These are phyloP conservation scores for Oppia nitens DNA, from an alignment of 1,140 invertebrate species.

Conservation along the genomic window DNA sequence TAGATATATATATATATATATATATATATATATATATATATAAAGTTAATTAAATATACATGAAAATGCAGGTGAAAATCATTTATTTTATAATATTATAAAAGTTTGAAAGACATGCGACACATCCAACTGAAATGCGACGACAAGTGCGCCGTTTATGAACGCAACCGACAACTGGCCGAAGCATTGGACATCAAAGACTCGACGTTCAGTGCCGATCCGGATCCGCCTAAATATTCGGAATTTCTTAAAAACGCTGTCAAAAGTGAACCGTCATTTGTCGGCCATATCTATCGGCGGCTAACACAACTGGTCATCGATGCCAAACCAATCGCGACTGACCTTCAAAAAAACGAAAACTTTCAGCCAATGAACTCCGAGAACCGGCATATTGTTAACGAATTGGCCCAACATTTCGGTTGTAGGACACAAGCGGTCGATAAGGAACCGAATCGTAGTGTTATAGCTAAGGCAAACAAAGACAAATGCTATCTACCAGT, in stretches of 20 bases:
- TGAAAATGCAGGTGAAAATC: too few species aligned
- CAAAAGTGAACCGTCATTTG: conserved; percentile 60
- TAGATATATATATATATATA: too few species aligned
- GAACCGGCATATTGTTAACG: conserved; percentile 74
- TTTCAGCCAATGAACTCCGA: conserved; percentile 84
- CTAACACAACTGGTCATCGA: conserved; percentile 67
- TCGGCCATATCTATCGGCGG: conserved; percentile 63
- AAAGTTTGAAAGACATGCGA: conserved; percentile 9
- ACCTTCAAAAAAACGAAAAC: conserved; percentile 63
- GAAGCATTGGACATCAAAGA: conserved; percentile 76
- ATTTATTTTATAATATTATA: too few species aligned
- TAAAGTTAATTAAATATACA: too few species aligned
- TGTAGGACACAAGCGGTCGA: conserved; percentile 83
- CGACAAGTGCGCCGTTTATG: conserved; percentile 67
- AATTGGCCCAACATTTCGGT: conserved; percentile 84
- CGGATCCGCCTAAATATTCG: conserved; percentile 49
- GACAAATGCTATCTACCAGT: conserved; percentile 5
- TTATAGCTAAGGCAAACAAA: conserved; percentile 73
- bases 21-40: too few species aligned
- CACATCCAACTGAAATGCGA: conserved; percentile 60
- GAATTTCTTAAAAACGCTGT: conserved; percentile 71
- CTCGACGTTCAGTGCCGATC: conserved; percentile 54
- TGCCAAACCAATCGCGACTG: conserved; percentile 67
- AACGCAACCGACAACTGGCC: conserved; percentile 68
- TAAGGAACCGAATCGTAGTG: conserved; percentile 79